phyloP scores from a whole-genome alignment of 2,797 vertebrate species.

The Dallia pectoralis region DNA sequence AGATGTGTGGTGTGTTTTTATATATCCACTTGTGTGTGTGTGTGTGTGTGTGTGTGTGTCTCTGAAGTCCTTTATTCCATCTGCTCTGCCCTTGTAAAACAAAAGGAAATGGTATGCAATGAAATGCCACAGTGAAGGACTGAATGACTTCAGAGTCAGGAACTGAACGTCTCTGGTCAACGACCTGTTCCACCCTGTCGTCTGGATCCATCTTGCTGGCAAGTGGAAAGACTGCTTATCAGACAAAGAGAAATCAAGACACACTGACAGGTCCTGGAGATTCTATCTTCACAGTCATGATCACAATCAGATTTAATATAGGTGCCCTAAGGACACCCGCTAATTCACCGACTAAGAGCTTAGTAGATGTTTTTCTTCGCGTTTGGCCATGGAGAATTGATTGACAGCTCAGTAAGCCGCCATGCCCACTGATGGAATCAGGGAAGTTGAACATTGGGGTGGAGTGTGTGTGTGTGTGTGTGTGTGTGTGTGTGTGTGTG shows the following conservation, averaged over 20 bases:
- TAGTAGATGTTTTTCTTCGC: not conserved
- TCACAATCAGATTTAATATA: not conserved
- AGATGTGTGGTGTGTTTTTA: not conserved
- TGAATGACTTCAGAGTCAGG: not conserved
- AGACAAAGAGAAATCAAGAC: not conserved
- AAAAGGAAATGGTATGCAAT: not conserved
- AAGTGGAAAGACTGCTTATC: not conserved
- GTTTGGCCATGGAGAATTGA: not conserved
- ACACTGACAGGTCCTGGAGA: not conserved
- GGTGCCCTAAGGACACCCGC: not conserved
- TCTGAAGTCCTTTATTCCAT: not conserved
- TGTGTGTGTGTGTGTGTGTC: not conserved
- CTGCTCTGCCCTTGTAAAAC: not conserved
- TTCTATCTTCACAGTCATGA: not conserved
- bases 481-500: too few species aligned
- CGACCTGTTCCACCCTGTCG: not conserved
- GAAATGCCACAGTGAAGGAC: not conserved
- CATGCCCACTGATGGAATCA: not conserved
- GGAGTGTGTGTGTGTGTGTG: not conserved
- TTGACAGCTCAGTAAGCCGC: not conserved
- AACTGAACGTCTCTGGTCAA: not conserved
- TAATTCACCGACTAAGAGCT: not conserved
- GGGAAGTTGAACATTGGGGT: not conserved
- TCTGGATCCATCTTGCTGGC: not conserved
- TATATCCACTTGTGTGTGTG: not conserved